Evolutionary conservation across 2,113 vertebrate genomes (phyloP).

Genomic region (Caranx ignobilis): DNA sequence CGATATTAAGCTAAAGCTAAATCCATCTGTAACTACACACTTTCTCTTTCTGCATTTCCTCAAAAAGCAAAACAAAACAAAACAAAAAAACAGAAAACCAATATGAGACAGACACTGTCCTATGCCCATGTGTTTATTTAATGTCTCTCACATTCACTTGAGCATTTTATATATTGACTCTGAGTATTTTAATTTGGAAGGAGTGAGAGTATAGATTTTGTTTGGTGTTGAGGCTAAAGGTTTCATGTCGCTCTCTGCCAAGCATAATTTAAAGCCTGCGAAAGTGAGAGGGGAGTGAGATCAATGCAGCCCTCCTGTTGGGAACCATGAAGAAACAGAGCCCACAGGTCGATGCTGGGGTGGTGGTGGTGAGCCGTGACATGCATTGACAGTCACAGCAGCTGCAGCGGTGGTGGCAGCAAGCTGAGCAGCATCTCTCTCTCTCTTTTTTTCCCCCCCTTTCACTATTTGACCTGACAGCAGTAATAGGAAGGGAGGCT

Average conservation of each 20-base stretch:
- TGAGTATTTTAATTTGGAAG: conserved; percentile 25
- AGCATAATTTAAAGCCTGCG: conserved; percentile 38
- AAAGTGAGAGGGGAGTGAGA: conserved; percentile 47
- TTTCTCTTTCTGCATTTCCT: background rate
- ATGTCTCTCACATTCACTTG: background rate
- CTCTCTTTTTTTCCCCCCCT: background rate
- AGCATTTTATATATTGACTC: background rate
- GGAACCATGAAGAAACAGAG: conserved; percentile 37
- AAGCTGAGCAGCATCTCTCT: conserved; percentile 41
- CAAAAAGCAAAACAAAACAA: background rate
- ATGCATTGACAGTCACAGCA: conserved; percentile 11
- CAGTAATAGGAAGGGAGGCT: conserved; percentile 8
- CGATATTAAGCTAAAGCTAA: background rate
- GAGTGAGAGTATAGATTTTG: conserved; percentile 23
- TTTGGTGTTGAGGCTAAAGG: conserved; percentile 40
- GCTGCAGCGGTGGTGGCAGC: conserved; percentile 13
- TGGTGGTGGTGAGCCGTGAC: conserved; percentile 27
- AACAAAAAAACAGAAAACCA: background rate
- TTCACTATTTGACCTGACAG: conserved; percentile 20
- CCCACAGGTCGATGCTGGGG: conserved; percentile 51
- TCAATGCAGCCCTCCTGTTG: conserved; percentile 48
- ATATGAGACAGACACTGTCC: background rate
- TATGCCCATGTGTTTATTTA: background rate
- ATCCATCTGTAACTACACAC: background rate
- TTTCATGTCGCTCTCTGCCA: conserved; percentile 32